Evolutionary conservation across 2,888 invertebrate species (phyloP), one percentile per base, ranked within the genome.

Genomic region (Acrobasis repandana): DNA sequence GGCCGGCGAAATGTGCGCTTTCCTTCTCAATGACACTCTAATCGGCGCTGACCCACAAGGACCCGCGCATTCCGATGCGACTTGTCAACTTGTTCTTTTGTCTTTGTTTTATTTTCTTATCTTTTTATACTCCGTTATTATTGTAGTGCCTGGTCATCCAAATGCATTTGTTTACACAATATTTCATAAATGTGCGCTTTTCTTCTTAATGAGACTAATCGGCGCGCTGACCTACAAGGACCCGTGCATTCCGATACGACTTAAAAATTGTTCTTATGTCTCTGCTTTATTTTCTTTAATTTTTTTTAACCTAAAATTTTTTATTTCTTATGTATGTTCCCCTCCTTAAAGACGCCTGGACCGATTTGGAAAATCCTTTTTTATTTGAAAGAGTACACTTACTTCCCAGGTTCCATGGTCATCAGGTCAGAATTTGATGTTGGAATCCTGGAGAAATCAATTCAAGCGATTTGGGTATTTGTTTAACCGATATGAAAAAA

Each of bases 1-100:
- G 65, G 65, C 48, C 65, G 58, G 58, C 64, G 62, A 64, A 62
- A 60, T 64, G 60, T 57, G 36, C 38, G 58, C 56, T 63, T 64
- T 63, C 65, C 57, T 63, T 65, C 61, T 50, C 50, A 50, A 38
- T 49, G 58, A 50, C 58, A 49, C 49, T 49, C 50, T 43, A 46
- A 28, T 56, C 56, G 46, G 18, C 9, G n/a, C 5, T 38, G 61
- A 60, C 61, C 61, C 28, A 58, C 56, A 61, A 64, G 64, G 64
- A 64, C 64, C 64, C 5, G 34, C 58, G 52, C 64, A 64, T 64
- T 64, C 64, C 51, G 47, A 48, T 15, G 10, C 38, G 14, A 38
- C 38, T 38, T 38, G 38, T 10, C 54, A 54, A 18, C 54, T 3
- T 28, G 11, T 16, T 49, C 48, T 9, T 48, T 48, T 8, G 16